Conservation (phyloP, 2,888 invertebrate genomes). For the Gandaritis pyraliata region DNA sequence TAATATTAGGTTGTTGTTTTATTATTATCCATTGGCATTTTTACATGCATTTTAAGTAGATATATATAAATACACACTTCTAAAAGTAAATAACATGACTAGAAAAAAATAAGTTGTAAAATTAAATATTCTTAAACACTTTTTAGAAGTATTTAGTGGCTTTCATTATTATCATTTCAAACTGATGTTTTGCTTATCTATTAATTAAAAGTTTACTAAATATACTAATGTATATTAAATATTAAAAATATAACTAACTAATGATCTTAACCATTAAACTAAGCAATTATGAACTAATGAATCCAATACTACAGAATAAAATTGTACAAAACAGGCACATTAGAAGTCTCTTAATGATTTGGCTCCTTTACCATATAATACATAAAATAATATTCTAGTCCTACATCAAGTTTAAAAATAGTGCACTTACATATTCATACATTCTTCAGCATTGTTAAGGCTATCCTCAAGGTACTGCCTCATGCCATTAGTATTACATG, state of each 20-base stretch:
- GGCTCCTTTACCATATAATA: neutral
- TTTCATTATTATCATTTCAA: no score
- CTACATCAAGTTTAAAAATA: constrained; percentile 11
- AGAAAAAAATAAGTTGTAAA: constrained; percentile 4
- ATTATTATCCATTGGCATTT: constrained; percentile 13
- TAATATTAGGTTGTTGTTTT: constrained; percentile 52
- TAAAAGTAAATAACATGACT: constrained; percentile 2
- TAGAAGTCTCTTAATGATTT: constrained; percentile 3
- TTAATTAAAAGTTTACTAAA: no score
- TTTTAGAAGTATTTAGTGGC: no score
- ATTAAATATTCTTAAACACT: no score
- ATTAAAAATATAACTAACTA: no score
- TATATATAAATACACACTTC: neutral
- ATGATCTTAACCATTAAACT: no score
- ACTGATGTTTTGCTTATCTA: no score
- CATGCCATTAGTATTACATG: constrained; percentile 75
- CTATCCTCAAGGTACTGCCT: constrained; percentile 79
- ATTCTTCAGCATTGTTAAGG: constrained; percentile 64
- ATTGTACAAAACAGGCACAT: constrained; percentile 15
- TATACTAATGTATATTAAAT: no score
- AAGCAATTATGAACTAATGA: neutral
- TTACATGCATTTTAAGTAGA: neutral
- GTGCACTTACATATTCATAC: constrained; percentile 42
- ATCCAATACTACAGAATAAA: neutral
- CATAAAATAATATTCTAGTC: neutral